A percentile compares a stretch with the other conserved stretches of the same genome.
These are phyloP conservation scores for Dunckerocampus dactyliophorus DNA, from an alignment of 2,113 vertebrate species.

Conservation along the genomic window DNA sequence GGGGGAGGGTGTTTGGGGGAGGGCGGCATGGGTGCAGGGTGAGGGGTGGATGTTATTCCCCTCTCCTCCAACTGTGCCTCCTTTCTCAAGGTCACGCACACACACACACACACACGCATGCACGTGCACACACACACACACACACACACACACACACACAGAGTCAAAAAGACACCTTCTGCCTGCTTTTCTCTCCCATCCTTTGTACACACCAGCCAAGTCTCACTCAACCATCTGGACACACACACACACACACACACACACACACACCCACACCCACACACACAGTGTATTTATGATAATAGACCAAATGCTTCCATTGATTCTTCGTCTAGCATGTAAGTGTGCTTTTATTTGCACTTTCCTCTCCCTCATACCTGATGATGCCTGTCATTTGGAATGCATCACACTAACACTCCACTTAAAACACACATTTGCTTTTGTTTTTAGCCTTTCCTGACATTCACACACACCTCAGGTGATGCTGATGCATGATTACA, in stretches of 20 bases:
- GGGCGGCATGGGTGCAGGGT: background rate
- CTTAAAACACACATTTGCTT: no score
- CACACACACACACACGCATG: background rate
- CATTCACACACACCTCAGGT: no score
- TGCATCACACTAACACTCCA: no score
- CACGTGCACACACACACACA: background rate
- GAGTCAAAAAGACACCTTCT: background rate
- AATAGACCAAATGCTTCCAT: slow-evolving; percentile 8
- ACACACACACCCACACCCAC: background rate
- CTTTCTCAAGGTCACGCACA: slow-evolving; percentile 6
- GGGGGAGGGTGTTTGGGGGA: background rate
- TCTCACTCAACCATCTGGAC: slow-evolving; percentile 10
- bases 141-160: background rate
- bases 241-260: background rate
- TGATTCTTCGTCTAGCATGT: background rate
- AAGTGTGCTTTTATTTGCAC: background rate
- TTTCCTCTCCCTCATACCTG: no score
- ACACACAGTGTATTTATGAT: slow-evolving; percentile 1
- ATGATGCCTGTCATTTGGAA: no score
- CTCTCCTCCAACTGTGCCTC: slow-evolving; percentile 9
- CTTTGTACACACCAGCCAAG: slow-evolving; percentile 6
- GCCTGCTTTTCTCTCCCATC: background rate
- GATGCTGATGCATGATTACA: no score
- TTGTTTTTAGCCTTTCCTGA: no score
- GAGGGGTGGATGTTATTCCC: slow-evolving; percentile 3